These are phyloP conservation scores for Acromyrmex charruanus DNA, from an alignment of 1,140 invertebrate genomes.

Conservation along the genomic window DNA sequence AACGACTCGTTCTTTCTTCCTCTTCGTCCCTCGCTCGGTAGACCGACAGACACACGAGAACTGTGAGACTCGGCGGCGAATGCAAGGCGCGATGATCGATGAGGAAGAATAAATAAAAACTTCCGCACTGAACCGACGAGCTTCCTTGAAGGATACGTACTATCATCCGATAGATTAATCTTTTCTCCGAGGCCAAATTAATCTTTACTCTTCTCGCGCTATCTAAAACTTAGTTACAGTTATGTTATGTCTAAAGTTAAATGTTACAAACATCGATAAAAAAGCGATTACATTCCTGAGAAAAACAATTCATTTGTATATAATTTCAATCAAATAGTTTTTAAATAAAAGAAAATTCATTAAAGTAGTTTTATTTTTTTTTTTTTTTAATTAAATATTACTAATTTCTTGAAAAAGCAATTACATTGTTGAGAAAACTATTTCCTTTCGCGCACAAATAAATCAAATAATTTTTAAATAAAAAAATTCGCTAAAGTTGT, in stretches of 20 bases:
- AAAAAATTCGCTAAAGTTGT: too few relatives aligned
- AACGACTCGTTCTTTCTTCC: slow-evolving; percentile 23
- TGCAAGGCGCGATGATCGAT: slow-evolving; percentile 48
- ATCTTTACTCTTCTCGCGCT: not conserved
- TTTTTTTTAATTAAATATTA: not conserved
- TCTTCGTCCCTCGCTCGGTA: not conserved
- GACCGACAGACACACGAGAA: slow-evolving; percentile 58
- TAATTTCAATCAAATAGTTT: not conserved
- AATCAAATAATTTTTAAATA: not conserved
- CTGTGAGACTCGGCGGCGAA: slow-evolving; percentile 59
- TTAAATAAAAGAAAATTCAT: not conserved
- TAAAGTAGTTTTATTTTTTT: not conserved
- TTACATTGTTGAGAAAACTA: not conserved
- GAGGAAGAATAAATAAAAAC: slow-evolving; percentile 58
- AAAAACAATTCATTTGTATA: not conserved
- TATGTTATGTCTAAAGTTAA: slow-evolving; percentile 2
- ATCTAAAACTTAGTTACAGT: not conserved
- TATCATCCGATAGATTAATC: slow-evolving; percentile 16
- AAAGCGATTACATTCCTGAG: not conserved
- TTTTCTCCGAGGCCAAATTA: not conserved
- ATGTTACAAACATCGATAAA: not conserved
- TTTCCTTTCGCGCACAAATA: not conserved
- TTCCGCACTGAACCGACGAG: slow-evolving; percentile 18
- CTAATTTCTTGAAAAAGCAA: not conserved
- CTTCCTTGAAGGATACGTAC: slow-evolving; percentile 35